Conservation (phyloP, 2,888 invertebrate species). For the Drosophila maculinotata region DNA sequence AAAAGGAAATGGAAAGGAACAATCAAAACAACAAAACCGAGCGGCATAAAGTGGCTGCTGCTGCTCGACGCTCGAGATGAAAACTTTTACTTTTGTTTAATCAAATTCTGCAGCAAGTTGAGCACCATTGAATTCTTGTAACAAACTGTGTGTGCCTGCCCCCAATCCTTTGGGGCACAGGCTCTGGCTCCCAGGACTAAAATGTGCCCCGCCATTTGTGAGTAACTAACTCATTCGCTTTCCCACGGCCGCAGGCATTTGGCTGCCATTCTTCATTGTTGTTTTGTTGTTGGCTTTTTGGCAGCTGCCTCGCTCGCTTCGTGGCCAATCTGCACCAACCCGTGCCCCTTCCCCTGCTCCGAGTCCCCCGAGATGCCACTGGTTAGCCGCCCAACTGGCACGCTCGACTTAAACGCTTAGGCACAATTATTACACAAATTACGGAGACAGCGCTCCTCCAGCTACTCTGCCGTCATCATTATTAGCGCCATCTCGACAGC, state of each 20-base stretch:
- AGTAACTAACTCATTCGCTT: constrained; percentile 57
- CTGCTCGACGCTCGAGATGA: constrained; percentile 52
- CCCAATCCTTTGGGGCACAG: neutral
- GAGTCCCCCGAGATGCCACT: constrained; percentile 65
- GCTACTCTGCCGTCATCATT: constrained; percentile 54
- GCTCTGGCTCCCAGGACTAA: constrained; percentile 8
- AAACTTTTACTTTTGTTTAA: constrained; percentile 80
- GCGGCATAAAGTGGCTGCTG: constrained; percentile 48
- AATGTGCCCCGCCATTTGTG: constrained; percentile 34
- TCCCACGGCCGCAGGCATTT: constrained; percentile 47
- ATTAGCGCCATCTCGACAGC: constrained; percentile 65
- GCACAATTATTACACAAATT: constrained; percentile 80
- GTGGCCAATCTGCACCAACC: constrained; percentile 46
- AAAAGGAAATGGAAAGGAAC: constrained; percentile 26
- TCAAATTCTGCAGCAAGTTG: constrained; percentile 75
- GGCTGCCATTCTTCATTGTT: constrained; percentile 50
- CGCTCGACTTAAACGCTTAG: constrained; percentile 79
- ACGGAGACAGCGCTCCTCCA: constrained; percentile 21
- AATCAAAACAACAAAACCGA: constrained; percentile 50
- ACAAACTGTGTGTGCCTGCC: constrained; percentile 40
- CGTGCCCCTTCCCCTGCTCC: neutral
- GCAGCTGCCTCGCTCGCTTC: constrained; percentile 38
- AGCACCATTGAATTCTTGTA: constrained; percentile 72
- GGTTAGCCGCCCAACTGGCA: constrained; percentile 67
- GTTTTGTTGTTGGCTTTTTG: constrained; percentile 48